Conservation (phyloP, 1,140 invertebrate genomes). For the Ostrea edulis region DNA sequence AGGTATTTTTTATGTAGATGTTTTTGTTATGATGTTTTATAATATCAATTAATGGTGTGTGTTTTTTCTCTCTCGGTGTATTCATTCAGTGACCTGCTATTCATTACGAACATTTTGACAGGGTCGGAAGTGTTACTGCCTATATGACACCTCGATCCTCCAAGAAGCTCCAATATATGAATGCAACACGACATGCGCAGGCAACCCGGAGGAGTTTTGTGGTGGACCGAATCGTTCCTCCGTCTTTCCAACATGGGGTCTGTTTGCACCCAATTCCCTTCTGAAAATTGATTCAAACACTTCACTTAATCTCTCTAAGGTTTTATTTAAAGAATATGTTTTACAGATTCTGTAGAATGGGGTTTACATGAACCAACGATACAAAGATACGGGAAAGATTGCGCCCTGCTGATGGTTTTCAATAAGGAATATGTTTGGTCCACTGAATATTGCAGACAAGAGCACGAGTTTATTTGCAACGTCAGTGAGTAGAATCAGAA, state of each 20-base stretch:
- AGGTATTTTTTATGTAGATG: background rate
- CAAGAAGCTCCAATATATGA: background rate
- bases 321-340: background rate
- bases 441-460: background rate
- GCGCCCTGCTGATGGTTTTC: background rate
- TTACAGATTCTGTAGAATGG: conserved; percentile 14
- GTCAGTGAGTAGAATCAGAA: background rate
- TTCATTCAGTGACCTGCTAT: no score
- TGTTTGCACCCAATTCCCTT: background rate
- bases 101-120: background rate
- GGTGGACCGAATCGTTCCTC: background rate
- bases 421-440: background rate
- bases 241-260: conserved; percentile 10
- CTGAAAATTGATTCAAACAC: background rate
- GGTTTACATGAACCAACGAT: background rate
- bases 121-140: background rate
- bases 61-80: no score
- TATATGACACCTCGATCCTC: background rate
- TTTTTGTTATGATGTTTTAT: no score
- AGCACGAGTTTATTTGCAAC: conserved; percentile 6
- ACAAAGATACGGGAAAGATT: conserved; percentile 2
- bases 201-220: background rate
- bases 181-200: background rate
- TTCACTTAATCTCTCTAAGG: background rate
- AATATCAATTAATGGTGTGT: no score